Base-by-base conservation (phyloP, 2,113 vertebrate genomes). In the Calidris pygmaea region DNA sequence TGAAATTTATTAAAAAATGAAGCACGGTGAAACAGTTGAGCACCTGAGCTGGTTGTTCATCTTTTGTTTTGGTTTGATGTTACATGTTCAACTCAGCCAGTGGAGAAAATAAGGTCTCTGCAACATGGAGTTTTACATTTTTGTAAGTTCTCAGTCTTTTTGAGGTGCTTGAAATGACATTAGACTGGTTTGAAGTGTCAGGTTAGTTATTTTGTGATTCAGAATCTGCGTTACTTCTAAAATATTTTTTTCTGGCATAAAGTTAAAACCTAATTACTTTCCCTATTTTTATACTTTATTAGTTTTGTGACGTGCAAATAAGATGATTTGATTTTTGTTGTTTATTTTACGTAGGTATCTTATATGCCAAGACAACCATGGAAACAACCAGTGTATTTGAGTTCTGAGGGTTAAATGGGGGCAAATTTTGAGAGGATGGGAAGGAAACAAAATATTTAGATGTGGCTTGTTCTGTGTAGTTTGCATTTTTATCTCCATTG, bases 401-500 rank as follows among this genome's bases (percentile, higher is more conserved):
- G 30, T 56, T 85, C 63, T 72, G 66, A 66, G 55, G 48, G 53
- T 84, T 88, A 93, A 90, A 75, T 81, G 4, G 8, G 76, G 67
- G 60, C 32, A 43, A 3, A 1, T 82, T 74, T 94, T 86, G 62
- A 75, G 73, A 39, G 63, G n/a, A 66, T 0, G 1, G 29, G 55
- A 95, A 89, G 76, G 76, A 89, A 81, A 39, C 0, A 1, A 19
- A 90, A 88, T 35, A 32, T 34, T 70, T 79, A 27, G 53, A 23
- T 62, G 92, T 87, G 71, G n/a, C 75, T 91, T 76, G 27, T 90
- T 84, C 30, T 52, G 5, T 50, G 39, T 95, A 62, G 8, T 80
- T 97, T 96, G 75, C 58, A 27, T 92, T 96, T 96, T 91, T 95
- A 67, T 97, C 59, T 45, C 67, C 66, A 58, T 53, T 97, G 83